These are phyloP conservation scores for Glomeris maerens DNA, from an alignment of 1,140 invertebrate species.

Conservation along the genomic window DNA sequence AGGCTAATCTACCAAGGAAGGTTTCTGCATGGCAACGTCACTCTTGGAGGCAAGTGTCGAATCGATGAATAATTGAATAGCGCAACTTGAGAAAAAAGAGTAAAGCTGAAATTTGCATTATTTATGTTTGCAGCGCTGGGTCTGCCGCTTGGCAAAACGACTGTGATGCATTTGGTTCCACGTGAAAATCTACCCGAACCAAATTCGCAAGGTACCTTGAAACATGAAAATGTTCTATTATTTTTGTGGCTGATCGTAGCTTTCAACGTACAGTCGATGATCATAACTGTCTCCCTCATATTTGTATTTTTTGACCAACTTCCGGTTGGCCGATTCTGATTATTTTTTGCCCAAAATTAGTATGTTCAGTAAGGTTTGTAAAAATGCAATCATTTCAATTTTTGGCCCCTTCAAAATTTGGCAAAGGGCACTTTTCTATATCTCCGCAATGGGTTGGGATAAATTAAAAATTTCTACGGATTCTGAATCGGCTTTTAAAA, in stretches of 20 bases:
- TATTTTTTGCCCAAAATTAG: no score
- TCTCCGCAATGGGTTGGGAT: no score
- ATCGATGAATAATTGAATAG: conserved; percentile 4
- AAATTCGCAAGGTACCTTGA: conserved; percentile 69
- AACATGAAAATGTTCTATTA: background rate
- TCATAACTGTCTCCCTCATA: no score
- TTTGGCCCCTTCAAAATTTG: no score
- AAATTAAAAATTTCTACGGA: no score
- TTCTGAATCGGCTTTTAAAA: no score
- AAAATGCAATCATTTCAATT: no score
- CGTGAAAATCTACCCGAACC: conserved; percentile 97
- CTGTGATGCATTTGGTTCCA: conserved; percentile 98
- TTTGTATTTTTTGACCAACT: no score
- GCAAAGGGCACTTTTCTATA: no score
- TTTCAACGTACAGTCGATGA: background rate
- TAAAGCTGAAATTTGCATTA: background rate
- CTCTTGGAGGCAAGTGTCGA: conserved; percentile 51
- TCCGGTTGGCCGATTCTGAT: no score
- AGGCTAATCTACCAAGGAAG: conserved; percentile 97
- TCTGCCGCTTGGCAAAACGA: conserved; percentile 88
- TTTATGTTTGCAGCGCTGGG: conserved; percentile 54
- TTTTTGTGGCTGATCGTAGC: background rate
- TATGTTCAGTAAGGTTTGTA: no score
- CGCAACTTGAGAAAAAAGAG: background rate
- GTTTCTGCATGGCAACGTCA: conserved; percentile 98